These are phyloP conservation scores for Helobdella robusta DNA, from an alignment of 2,888 invertebrate genomes.

Conservation along the genomic window DNA sequence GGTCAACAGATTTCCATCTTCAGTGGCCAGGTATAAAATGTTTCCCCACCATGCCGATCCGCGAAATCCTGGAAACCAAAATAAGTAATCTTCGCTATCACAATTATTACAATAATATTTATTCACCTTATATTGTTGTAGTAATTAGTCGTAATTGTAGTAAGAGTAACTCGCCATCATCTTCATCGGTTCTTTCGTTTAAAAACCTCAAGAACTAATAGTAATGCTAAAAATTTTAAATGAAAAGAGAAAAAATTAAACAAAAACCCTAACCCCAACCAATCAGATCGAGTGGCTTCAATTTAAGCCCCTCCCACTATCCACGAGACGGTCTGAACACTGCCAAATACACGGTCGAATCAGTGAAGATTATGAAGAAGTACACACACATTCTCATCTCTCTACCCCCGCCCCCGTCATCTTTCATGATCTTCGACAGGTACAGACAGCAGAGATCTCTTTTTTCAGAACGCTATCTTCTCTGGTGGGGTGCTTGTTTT, in stretches of 20 bases:
- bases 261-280: background rate
- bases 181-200: background rate
- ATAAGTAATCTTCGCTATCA: no score
- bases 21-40: conserved; percentile 27
- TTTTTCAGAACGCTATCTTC: background rate
- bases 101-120: no score
- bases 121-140: no score
- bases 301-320: background rate
- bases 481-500: no score
- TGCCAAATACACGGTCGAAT: conserved; percentile 8
- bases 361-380: background rate
- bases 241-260: background rate
- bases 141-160: no score
- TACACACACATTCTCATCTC: conserved; percentile 3
- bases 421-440: background rate
- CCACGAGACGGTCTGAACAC: conserved; percentile 18
- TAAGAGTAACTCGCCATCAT: no score
- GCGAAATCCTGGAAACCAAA: conserved; percentile 19
- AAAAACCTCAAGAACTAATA: background rate
- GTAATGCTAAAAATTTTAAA: background rate
- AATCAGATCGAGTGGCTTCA: background rate
- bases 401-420: background rate
- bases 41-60: conserved; percentile 25
- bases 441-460: background rate
- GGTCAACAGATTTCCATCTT: conserved; percentile 27